Conservation (phyloP, 2,888 invertebrate genomes). For the Zonitis immaculata region DNA sequence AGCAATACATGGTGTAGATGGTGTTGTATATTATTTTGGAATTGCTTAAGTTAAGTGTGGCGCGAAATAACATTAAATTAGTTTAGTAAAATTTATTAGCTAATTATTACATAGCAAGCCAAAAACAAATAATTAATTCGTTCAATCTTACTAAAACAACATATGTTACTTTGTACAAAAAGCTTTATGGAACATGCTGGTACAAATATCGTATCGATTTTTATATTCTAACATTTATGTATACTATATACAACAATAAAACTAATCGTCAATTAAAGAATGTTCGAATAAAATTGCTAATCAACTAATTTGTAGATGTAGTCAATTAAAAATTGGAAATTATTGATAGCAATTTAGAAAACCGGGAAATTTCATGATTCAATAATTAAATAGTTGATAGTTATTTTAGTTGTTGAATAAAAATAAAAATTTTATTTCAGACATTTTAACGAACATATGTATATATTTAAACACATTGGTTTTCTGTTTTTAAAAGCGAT, state of each 20-base stretch:
- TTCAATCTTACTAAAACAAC: slow-evolving; percentile 9
- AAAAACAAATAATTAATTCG: slow-evolving; percentile 13
- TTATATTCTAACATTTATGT: neutral
- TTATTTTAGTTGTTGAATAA: neutral
- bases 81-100: slow-evolving; percentile 10
- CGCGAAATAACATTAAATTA: slow-evolving; percentile 5
- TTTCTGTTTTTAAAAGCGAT: neutral
- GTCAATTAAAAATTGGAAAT: neutral
- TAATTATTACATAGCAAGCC: slow-evolving; percentile 9
- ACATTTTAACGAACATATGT: neutral
- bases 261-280: neutral
- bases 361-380: neutral
- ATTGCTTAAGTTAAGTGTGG: neutral
- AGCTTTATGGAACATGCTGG: slow-evolving; percentile 10
- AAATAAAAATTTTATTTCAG: neutral
- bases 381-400: neutral
- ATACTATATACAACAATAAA: no score
- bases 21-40: neutral
- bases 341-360: neutral
- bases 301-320: neutral
- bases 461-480: neutral
- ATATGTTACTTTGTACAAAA: slow-evolving; percentile 11
- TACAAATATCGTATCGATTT: slow-evolving; percentile 6
- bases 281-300: neutral
- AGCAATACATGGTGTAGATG: neutral